Conservation (phyloP, 2,888 invertebrate species). For the Strigamia maritima region DNA sequence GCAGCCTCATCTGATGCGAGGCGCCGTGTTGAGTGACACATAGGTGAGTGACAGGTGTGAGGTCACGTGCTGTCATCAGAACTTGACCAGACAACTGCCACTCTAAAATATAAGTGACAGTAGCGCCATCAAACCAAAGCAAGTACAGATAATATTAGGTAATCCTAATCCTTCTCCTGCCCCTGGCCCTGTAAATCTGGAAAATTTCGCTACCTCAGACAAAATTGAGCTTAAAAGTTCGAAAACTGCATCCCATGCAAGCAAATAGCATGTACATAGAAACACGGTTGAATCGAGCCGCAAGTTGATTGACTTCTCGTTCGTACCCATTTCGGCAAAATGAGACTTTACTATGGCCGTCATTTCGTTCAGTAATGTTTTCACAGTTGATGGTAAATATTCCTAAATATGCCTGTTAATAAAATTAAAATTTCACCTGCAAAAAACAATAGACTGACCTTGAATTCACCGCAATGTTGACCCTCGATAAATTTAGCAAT, state of each 20-base stretch:
- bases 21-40: too few relatives aligned
- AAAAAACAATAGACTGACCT: neutral
- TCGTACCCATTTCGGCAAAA: conserved; percentile 47
- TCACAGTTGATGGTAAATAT: neutral
- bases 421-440: conserved; percentile 5
- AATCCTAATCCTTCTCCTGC: too few relatives aligned
- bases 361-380: conserved; percentile 18
- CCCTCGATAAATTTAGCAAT: neutral
- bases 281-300: conserved; percentile 41
- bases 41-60: too few relatives aligned
- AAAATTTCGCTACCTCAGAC: conserved; percentile 67
- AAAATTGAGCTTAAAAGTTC: conserved; percentile 65
- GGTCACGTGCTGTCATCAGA: too few relatives aligned
- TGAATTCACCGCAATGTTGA: neutral
- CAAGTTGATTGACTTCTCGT: conserved; percentile 46
- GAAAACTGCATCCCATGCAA: conserved; percentile 68
- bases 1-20: too few relatives aligned
- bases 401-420: neutral
- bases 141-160: too few relatives aligned
- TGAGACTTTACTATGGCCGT: conserved; percentile 47
- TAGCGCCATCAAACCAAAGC: too few relatives aligned
- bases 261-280: conserved; percentile 65
- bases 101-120: too few relatives aligned
- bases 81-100: too few relatives aligned
- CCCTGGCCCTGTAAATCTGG: too few relatives aligned